Base-by-base conservation (phyloP, 2,797 vertebrate genomes). In the Protosalanx chinensis region DNA sequence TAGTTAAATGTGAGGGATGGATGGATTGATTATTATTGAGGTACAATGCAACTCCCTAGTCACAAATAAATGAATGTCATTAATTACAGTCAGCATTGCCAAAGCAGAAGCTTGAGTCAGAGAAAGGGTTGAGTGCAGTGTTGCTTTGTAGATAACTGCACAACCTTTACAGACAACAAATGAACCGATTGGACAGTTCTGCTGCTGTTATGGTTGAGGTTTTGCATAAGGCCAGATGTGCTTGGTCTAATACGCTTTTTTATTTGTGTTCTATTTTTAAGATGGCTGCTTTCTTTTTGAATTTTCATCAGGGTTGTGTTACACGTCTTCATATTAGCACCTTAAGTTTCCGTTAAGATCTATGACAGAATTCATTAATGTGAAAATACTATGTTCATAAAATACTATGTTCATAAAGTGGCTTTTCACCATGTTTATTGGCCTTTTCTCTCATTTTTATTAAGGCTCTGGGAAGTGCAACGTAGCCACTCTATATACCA, bases 341-440 rank as follows among this genome's bases (percentile, higher is more conserved):
- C 27, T 49, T 30, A 49, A 20, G 16, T 12, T 33, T 71, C 27
- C 46, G 7, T 33, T 63, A 18, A 13, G 41, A 46, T 46, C 32
- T 15, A 63, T 30, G 61, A 15, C 15, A 29, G 16, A 53, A n/a
- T 30, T 30, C 13, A 51, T 46, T 13, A 30, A 30, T 62, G 41
- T 51, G 6, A 62, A 71, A 33, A 51, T 71, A 27, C 27, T 16
- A 12, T 62, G 23, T 70, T 62, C 37, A 61, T 51, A 49, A 61
- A 62, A 62, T 71, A 27, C 27, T 16, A 12, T 62, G 23, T 70
- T 62, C 37, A 61, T 51, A 49, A 61, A 62, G 58, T 18, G 23
- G 16, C 41, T 70, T 70, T 70, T 70, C 56, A 59, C 6, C 35
- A 10, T 70, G 5, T 13, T 57, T 32, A 4, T 56, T 16, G 18